A percentile compares a stretch with the other conserved stretches of the same genome.
Conservation (phyloP, 2,113 vertebrate species). For the Nerophis lumbriciformis region DNA sequence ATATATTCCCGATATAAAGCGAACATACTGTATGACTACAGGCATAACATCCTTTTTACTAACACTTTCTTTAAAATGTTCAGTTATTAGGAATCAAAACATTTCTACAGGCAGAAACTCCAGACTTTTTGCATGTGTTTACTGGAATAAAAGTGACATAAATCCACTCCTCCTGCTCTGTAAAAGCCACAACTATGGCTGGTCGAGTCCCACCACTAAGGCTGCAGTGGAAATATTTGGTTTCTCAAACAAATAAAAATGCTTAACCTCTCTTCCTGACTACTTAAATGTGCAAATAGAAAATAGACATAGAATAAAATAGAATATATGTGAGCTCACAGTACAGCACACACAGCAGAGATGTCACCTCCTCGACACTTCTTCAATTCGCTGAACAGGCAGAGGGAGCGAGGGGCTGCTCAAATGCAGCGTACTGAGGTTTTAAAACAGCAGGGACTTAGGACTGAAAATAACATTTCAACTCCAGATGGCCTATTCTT, state of each 20-base stretch:
- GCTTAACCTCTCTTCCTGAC: constrained; percentile 6
- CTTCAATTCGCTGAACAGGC: not conserved
- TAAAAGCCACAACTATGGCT: constrained; percentile 29
- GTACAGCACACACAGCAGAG: not conserved
- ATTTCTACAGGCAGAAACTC: too few species aligned
- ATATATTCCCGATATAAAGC: too few species aligned
- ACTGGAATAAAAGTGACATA: constrained; percentile 13
- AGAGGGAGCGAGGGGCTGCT: not conserved
- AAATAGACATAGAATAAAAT: not conserved
- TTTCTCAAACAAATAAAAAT: constrained; percentile 8
- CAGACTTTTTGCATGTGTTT: too few species aligned
- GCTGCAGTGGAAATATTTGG: constrained; percentile 4
- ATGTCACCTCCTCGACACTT: not conserved
- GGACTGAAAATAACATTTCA: constrained; percentile 34
- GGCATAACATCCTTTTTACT: not conserved
- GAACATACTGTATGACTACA: not conserved
- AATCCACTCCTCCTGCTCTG: constrained; percentile 41
- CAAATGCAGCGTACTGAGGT: not conserved
- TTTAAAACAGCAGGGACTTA: constrained; percentile 13
- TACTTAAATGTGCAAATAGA: constrained; percentile 15
- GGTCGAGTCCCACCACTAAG: constrained; percentile 30
- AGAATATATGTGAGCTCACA: not conserved
- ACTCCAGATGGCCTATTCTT: constrained; percentile 35
- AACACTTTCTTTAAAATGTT: too few species aligned
- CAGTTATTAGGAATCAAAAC: too few species aligned